Percentiles rank a stretch among this genome's conserved stretches.
Evolutionary conservation across 2,113 vertebrate genomes (phyloP).

Genomic region (Nesoenas mayeri): DNA sequence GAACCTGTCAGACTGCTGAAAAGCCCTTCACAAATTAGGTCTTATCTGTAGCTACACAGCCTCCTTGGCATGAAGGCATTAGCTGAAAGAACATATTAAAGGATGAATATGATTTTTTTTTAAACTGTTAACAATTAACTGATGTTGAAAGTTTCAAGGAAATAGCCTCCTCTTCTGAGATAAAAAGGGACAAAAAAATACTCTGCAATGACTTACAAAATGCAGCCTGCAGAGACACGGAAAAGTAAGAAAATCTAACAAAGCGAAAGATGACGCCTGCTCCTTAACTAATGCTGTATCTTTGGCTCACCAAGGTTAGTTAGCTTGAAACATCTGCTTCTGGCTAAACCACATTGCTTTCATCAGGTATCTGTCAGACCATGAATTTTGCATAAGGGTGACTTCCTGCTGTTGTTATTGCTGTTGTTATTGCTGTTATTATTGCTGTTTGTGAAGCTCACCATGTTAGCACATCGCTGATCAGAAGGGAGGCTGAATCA

Average conservation of each 20-base stretch:
- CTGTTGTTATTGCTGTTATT: background rate
- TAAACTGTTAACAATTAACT: constrained; percentile 72
- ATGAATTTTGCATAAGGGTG: background rate
- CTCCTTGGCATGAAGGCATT: constrained; percentile 18
- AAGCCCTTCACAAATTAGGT: constrained; percentile 20
- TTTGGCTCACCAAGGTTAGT: background rate
- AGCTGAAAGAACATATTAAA: constrained; percentile 27
- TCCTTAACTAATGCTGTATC: background rate
- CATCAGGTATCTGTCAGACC: background rate
- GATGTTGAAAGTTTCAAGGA: constrained; percentile 67
- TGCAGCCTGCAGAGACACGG: background rate
- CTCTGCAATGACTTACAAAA: background rate
- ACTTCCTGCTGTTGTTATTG: background rate
- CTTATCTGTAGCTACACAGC: constrained; percentile 70
- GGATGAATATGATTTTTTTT: background rate
- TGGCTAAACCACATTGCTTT: background rate
- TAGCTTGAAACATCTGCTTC: background rate
- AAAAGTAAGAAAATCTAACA: background rate
- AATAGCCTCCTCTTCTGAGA: constrained; percentile 1
- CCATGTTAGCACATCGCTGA: fast-evolving
- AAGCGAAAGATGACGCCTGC: background rate
- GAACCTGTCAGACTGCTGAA: background rate
- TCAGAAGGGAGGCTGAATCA: background rate
- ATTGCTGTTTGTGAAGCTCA: background rate
- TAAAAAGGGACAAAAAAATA: background rate